Percentiles rank a stretch among this genome's conserved stretches.
These are phyloP conservation scores for Corythucha ciliata DNA, from an alignment of 2,888 invertebrate species.

Conservation along the genomic window DNA sequence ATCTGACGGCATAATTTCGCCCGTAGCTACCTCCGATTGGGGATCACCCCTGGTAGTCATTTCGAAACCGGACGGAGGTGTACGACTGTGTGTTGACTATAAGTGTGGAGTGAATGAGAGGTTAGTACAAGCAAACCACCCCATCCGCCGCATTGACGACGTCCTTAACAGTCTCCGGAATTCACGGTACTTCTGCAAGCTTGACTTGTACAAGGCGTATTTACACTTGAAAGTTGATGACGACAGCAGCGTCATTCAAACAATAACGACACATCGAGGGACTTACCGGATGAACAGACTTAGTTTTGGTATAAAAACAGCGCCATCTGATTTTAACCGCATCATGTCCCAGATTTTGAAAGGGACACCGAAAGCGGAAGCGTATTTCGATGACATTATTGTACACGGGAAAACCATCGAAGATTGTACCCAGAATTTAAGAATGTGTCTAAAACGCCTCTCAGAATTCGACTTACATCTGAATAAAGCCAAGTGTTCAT, in stretches of 20 bases:
- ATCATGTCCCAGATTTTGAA: constrained; percentile 25
- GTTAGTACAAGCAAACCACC: constrained; percentile 31
- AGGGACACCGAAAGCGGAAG: constrained; percentile 14
- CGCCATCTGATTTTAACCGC: constrained; percentile 29
- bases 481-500: constrained; percentile 26
- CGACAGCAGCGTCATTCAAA: constrained; percentile 9
- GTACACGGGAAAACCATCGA: constrained; percentile 8
- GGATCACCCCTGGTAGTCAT: constrained; percentile 15
- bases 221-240: constrained; percentile 16
- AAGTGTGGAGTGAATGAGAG: constrained; percentile 15
- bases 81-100: constrained; percentile 14
- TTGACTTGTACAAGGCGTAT: constrained; percentile 16
- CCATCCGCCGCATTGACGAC: constrained; percentile 28
- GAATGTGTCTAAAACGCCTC: constrained; percentile 5
- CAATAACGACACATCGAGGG: constrained; percentile 13
- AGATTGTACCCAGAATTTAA: constrained; percentile 12
- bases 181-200: constrained; percentile 12
- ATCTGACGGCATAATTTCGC: constrained; percentile 12
- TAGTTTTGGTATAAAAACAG: constrained; percentile 28
- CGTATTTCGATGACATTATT: constrained; percentile 22
- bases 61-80: constrained; percentile 16
- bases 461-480: constrained; percentile 23
- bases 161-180: constrained; percentile 14
- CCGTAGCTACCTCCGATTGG: constrained; percentile 22
- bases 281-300: constrained; percentile 18